phyloP scores from a whole-genome alignment of 2,113 vertebrate genomes.

The Tyto alba region DNA sequence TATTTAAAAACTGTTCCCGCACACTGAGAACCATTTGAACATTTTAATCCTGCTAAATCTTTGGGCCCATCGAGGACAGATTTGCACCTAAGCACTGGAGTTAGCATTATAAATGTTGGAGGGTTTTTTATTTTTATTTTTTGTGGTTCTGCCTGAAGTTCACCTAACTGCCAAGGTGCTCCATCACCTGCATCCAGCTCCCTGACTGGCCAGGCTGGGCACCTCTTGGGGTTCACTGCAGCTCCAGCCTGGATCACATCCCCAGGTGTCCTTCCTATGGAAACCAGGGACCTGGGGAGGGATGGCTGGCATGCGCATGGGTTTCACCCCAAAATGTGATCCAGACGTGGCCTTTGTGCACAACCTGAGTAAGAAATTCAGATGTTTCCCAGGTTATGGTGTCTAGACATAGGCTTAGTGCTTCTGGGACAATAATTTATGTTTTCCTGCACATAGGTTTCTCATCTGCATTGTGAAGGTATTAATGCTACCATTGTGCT shows the following conservation, averaged over 20 bases:
- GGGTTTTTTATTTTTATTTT: background rate
- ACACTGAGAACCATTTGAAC: background rate
- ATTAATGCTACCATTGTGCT: background rate
- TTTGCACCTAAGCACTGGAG: background rate
- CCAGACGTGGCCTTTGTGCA: background rate
- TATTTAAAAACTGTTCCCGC: background rate
- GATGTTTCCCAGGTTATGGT: background rate
- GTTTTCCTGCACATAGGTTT: background rate
- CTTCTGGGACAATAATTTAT: background rate
- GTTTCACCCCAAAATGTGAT: background rate
- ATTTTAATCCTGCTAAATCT: background rate
- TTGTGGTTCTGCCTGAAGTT: background rate
- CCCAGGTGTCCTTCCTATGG: background rate
- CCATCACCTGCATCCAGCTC: background rate
- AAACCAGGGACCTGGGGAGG: background rate
- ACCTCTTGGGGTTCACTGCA: background rate
- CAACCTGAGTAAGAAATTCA: background rate
- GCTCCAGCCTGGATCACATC: background rate
- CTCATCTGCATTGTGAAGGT: background rate
- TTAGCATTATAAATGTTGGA: background rate
- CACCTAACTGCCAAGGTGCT: background rate
- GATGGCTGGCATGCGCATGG: background rate
- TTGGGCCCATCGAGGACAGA: background rate
- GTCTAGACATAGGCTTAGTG: conserved; percentile 53
- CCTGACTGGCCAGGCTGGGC: background rate